Percentiles rank a stretch among this genome's conserved stretches.
Evolutionary conservation across 2,888 invertebrate species (phyloP).

Genomic region (Eueremaeus valkanovi): DNA sequence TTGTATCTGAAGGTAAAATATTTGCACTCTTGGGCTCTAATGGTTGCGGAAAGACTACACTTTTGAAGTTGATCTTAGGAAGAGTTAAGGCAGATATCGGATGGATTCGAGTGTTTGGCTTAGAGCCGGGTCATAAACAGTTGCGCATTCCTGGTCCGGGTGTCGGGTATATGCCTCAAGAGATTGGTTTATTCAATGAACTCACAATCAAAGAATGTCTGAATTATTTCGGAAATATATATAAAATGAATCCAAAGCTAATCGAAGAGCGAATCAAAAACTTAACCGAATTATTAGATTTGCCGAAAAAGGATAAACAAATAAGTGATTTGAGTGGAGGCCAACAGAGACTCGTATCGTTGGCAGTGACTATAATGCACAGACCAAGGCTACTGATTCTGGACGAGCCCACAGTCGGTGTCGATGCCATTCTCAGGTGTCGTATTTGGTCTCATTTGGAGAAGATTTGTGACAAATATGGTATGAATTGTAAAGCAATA

Average conservation of each 20-base stretch:
- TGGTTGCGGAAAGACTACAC: constrained; percentile 42
- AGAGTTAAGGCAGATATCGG: constrained; percentile 24
- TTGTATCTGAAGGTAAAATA: constrained; percentile 16
- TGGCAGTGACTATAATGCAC: constrained; percentile 41
- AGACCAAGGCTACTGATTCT: constrained; percentile 39
- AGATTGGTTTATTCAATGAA: constrained; percentile 35
- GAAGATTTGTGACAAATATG: constrained; percentile 30
- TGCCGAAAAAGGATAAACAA: constrained; percentile 11
- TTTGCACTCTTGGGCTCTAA: constrained; percentile 40
- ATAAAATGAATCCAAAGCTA: background rate
- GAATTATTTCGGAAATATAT: constrained; percentile 34
- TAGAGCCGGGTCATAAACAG: constrained; percentile 30
- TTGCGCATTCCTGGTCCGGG: constrained; percentile 39
- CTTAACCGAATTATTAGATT: constrained; percentile 18
- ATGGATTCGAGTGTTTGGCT: constrained; percentile 32
- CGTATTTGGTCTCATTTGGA: constrained; percentile 42
- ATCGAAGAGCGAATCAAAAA: constrained; percentile 15
- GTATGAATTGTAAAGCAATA: no score
- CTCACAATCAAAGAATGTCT: constrained; percentile 40
- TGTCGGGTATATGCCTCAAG: constrained; percentile 43
- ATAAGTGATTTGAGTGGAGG: constrained; percentile 41
- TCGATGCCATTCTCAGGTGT: constrained; percentile 40
- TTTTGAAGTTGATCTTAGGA: constrained; percentile 38
- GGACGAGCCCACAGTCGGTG: constrained; percentile 43
- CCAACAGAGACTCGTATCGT: constrained; percentile 40